Evolutionary conservation across 2,888 invertebrate species (phyloP), one percentile per base, ranked within the genome.

Genomic region (Deilephila porcellus): DNA sequence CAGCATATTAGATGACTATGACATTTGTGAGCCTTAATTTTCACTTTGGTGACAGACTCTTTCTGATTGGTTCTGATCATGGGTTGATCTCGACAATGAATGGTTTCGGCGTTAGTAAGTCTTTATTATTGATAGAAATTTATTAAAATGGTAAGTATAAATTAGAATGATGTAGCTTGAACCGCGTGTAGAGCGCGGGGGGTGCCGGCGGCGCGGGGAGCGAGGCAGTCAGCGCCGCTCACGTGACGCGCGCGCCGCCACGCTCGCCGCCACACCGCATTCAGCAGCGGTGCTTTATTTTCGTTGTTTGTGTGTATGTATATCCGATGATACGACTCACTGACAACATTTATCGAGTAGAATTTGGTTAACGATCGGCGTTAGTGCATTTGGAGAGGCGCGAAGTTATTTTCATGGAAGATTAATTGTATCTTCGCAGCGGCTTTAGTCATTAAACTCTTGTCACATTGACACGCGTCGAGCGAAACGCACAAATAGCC

Each of bases 401-500:
- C 72, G 73, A 76, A 82, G 80, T 82, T 84, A 84, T 85, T 85
- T 81, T 77, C 60, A 70, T 79, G 82, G 80, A 86, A 86, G 81
- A 86, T 81, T 82, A 80, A 86, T 81, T 79, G 82, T 83, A 83
- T 83, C 81, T 84, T 82, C 81, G 76, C 81, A 73, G 76, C 81
- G 88, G 84, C 87, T 81, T 85, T 83, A 81, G 83, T 80, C 72
- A 86, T 86, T 81, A 85, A 81, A 78, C 71, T 72, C 73, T 77
- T 81, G 82, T 85, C 80, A 82, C 82, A 81, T 81, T 81, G 81
- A 81, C 70, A 34, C 52, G 52, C 71, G 45, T 25, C 64, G 20
- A 34, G 60, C 75, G 60, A 20, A 73, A 62, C 34, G 60, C 85
- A 82, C 77, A 86, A 91, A 91, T 90, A 90, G 87, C 83, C 81